Evolutionary conservation across 1,140 invertebrate species (phyloP), one percentile per base, ranked within the genome.

Genomic region (Schmidtea mediterranea): DNA sequence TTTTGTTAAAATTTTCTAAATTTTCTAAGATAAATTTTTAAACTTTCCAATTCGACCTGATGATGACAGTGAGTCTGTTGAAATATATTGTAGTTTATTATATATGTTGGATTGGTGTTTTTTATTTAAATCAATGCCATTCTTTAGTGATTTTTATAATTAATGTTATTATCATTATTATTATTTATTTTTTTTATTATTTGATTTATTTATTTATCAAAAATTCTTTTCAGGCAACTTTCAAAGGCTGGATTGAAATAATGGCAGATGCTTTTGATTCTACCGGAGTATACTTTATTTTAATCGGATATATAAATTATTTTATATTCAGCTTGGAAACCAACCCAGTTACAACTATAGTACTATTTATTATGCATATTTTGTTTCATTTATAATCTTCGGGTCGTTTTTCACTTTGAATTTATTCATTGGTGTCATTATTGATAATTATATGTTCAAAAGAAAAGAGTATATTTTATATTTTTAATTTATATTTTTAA

Each of bases 371-470:
- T 94, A 94, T 68, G 71, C 92, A 49, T 97, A 92, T 71, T 95
- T 90, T 69, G 83, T 90, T 57, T 79, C 89, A 65, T 92, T 92
- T 69, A 89, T 92, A 56, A 84, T 90, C 58, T 87, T 89, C 67
- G 83, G 84, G 52, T 84, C 82, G 57, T 92, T 92, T 72, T 92
- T 92, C 71, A 90, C 83, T 55, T 75, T 92, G 51, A 92, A 92
- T 67, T 76, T 92, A 58, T 90, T 92, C 71, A 89, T 90, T 72
- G 83, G 83, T 74, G 84, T 89, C 58, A 89, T 92, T 71, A 90
- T 92, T 64, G 83, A 92, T 65, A 89, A 90, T 69, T 92, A 89
- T 94, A 95, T 68, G 82, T 90, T 69, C 87, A 94, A 68, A 95
- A 95, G 74, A 94, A 94, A 70, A 89, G 87, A 68, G 52, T 46